Base-by-base conservation (phyloP, 35 echinoderm and acorn worm genomes). In the Strongylocentrotus purpuratus region DNA sequence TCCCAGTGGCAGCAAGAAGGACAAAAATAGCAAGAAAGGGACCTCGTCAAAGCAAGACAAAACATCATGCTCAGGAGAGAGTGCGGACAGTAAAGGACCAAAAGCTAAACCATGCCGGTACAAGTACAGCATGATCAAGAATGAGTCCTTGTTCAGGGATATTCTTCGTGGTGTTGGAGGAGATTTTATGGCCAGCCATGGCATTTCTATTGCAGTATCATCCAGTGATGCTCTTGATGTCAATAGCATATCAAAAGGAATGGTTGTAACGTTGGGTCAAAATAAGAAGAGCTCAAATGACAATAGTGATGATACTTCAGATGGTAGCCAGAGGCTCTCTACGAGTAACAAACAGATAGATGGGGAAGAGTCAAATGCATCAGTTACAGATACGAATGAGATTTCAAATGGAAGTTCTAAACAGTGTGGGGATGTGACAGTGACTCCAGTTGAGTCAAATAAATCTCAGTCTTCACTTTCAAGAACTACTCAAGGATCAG, bases 101-200 rank as follows among this genome's bases (percentile, higher is more conserved):
- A 98, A 98, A 86, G 92, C 97, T 18, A 97, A 97, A 90, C 94
- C 96, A 17, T 97, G 96, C 59, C 96, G 96, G 87, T 99, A 99
- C 86, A 99, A 99, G 48, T 99, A 99, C 92, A 99, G 98, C 89
- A 96, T 99, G 86, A 86, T 99, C 12, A 96, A 95, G 94, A 99
- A 99, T 86, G 96, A 95, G 65, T 94, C 94, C 31, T 88, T 94
- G 18, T 98, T 93, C 46, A 47, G 46, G 91, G 91, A 93, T 31
- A 93, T 93, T 46, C 46, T 93, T 31, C 91, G 91, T 50, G 48
- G 48, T 58, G 91, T 58, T 58, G 48, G 91, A 32, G 91, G 46
- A 32, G 91, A 93, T 46, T 47, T 93, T 45, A 58, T 93, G 91
- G 91, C 91, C 20, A 93, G 28, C 87, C 87, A 89, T 41, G 87